Evolutionary conservation across 2,888 invertebrate genomes (phyloP).

Genomic region (Phortica magna): DNA sequence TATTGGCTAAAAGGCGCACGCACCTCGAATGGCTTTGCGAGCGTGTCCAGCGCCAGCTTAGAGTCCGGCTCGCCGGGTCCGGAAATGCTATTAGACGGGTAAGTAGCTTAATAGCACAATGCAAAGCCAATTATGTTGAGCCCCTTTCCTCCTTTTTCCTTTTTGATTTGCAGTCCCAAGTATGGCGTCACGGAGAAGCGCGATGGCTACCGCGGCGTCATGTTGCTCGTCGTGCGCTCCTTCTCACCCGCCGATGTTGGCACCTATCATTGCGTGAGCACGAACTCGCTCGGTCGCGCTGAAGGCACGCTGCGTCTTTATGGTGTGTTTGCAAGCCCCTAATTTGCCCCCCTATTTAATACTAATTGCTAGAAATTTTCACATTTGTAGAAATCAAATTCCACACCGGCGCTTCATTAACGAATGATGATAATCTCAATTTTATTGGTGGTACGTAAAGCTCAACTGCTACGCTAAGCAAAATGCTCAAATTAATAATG

Average conservation of each 20-base stretch:
- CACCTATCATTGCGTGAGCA: conserved; percentile 87
- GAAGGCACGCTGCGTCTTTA: conserved; percentile 83
- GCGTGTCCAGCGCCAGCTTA: conserved; percentile 66
- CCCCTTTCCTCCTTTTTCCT: not conserved
- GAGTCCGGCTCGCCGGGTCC: conserved; percentile 77
- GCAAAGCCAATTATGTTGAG: not conserved
- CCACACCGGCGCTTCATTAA: conserved; percentile 75
- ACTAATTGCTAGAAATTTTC: conserved; percentile 57
- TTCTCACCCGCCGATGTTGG: conserved; percentile 83
- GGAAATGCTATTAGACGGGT: conserved; percentile 92
- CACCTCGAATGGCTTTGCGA: conserved; percentile 73
- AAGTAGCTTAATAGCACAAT: conserved; percentile 68
- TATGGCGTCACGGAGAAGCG: conserved; percentile 78
- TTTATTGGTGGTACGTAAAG: conserved; percentile 68
- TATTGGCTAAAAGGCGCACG: conserved; percentile 78
- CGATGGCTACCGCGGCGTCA: conserved; percentile 77
- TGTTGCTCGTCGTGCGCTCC: conserved; percentile 77
- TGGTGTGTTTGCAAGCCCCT: conserved; percentile 76
- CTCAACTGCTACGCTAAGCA: not conserved
- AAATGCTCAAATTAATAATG: not conserved
- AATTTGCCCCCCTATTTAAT: conserved; percentile 41
- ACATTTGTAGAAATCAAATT: conserved; percentile 76
- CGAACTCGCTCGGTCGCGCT: conserved; percentile 83
- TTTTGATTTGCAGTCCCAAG: conserved; percentile 72
- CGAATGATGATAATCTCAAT: conserved; percentile 77